Percentiles rank a stretch among this genome's conserved stretches.
Evolutionary conservation across 2,797 vertebrate genomes (phyloP).

Genomic region (Phalanger gymnotis): DNA sequence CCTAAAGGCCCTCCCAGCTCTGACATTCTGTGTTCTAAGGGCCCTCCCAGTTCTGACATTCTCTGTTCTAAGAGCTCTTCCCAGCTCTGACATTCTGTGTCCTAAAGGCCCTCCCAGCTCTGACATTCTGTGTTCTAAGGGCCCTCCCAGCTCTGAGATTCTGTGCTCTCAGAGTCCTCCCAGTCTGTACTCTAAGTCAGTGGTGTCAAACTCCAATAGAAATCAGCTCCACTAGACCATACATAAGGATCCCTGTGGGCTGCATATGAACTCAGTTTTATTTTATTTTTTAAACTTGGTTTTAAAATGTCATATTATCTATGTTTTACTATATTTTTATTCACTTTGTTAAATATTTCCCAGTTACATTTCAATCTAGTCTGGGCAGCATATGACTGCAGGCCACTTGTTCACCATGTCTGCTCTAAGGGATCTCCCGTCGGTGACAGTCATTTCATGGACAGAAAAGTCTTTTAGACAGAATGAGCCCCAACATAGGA

Average conservation of each 20-base stretch:
- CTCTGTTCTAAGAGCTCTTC: too few relatives aligned
- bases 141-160: background rate
- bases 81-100: background rate
- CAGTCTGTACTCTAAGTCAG: background rate
- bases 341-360: background rate
- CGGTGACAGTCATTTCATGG: background rate
- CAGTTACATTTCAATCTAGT: background rate
- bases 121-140: background rate
- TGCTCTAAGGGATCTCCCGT: background rate
- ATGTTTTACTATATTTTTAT: background rate
- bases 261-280: background rate
- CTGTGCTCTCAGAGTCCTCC: too few relatives aligned
- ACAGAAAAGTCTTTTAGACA: background rate
- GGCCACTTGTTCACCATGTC: background rate
- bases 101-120: background rate
- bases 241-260: background rate
- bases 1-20: too few relatives aligned
- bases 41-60: too few relatives aligned
- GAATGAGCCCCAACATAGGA: too few relatives aligned
- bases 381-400: background rate
- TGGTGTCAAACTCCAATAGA: background rate
- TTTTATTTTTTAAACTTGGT: too few relatives aligned
- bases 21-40: too few relatives aligned
- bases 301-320: background rate
- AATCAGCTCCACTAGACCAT: background rate